These are phyloP conservation scores for Desoria tigrina DNA, from an alignment of 2,888 invertebrate genomes.

Conservation along the genomic window DNA sequence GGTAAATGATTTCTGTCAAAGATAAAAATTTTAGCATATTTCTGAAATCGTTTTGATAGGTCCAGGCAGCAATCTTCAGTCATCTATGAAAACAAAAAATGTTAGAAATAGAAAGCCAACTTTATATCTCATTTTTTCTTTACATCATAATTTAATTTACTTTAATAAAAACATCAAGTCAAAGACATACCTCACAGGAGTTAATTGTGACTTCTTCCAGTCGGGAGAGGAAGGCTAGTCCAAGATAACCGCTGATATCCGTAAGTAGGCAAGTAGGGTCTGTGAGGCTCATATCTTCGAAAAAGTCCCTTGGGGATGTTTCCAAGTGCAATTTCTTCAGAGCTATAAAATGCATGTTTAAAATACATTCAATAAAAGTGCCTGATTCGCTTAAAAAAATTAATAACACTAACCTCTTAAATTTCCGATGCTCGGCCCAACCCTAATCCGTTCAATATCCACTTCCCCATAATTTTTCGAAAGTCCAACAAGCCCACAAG, in stretches of 20 bases:
- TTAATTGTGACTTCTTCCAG: constrained; percentile 31
- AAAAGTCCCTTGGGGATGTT: constrained; percentile 31
- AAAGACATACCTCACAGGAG: constrained; percentile 31
- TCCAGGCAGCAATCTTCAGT: constrained; percentile 8
- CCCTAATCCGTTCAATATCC: constrained; percentile 34
- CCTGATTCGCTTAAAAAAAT: background rate
- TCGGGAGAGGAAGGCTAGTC: constrained; percentile 28
- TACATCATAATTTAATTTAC: background rate
- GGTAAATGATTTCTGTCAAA: constrained; percentile 3
- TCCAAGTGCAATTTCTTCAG: constrained; percentile 34
- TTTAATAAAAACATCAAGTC: background rate
- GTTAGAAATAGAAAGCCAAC: background rate
- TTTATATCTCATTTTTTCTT: background rate
- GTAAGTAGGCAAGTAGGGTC: constrained; percentile 37
- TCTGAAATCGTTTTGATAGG: constrained; percentile 1
- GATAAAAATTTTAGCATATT: constrained; percentile 1
- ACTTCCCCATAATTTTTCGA: constrained; percentile 36
- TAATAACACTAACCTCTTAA: constrained; percentile 31
- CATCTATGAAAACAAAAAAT: too few relatives aligned
- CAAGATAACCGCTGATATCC: constrained; percentile 40
- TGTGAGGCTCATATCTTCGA: constrained; percentile 22
- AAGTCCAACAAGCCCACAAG: constrained; percentile 24
- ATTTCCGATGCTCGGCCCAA: constrained; percentile 39
- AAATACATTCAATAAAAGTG: background rate
- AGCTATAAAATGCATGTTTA: constrained; percentile 23